Evolutionary conservation across 2,797 vertebrate species (phyloP), one percentile per base, ranked within the genome.

Genomic region (Danionella dracula): DNA sequence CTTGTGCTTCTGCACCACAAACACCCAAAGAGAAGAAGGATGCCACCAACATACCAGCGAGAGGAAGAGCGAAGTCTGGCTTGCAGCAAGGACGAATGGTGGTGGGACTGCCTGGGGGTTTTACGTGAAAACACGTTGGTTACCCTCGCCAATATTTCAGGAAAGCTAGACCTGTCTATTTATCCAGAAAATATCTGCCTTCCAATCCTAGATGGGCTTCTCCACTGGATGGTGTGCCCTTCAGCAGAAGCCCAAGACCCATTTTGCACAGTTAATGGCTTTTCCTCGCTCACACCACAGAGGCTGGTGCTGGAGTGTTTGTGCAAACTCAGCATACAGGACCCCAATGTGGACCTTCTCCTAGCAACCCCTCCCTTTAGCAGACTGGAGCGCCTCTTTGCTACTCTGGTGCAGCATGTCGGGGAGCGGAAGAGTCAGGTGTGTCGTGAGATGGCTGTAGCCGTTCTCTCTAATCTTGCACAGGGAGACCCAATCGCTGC

Each of bases 211-310:
- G 95, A 99, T 34, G 97, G 96, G 78, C 91, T 99, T 65, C 93
- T 99, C 81, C 96, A 99, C 92, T 99, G 97, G 97, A 96, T 97
- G 93, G 94, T 98, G 81, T 99, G 97, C 80, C 95, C 97, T 0
- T 97, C 97, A 0, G 93, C 96, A 0, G 94, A 98, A 86, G 89
- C 97, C 73, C 95, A 93, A 83, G 97, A 99, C 89, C 94, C 94
- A 71, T 99, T 99, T 78, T 94, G 93, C 16, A 92, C 91, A 0
- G 90, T 90, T 48, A 84, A 89, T 0, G 88, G 91, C 68, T 91
- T 92, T 86, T 99, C 95, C 6, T 88, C 91, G 73, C 93, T 98
- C 61, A 92, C 92, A 12, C 96, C 97, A 8, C 96, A 99, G 84
- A 92, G 94, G 86, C 91, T 99, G 79, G 94, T 94, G 80, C 90